Base-by-base conservation (phyloP, 2,888 invertebrate species). In the Chydorus sphaericus region DNA sequence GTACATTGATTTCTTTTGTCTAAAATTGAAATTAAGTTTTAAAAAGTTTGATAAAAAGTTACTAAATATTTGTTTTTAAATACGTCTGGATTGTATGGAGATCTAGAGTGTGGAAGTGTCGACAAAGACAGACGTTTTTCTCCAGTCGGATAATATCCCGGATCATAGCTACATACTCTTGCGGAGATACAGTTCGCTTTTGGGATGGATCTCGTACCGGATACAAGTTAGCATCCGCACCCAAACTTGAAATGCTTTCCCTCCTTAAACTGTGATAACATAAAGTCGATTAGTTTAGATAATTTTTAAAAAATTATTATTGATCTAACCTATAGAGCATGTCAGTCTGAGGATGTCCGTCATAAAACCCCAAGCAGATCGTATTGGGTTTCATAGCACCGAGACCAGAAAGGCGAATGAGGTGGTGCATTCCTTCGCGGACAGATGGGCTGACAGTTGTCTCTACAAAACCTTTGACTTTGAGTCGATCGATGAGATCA, bases 301-400 rank as follows among this genome's bases (percentile, higher is more conserved):
- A n/a, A 3, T 11, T n/a, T 16, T 2, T 18, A 11, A 18, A 11
- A 44, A 36, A 36, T 36, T 44, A 10, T 33, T 28, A 10, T 4
- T 37, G 5, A 4, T 20, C 26, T 18, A 20, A 52, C 52, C 52
- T 31, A n/a, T 31, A 31, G 60, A 93, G 84, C 70, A 89, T 89
- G 68, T 94, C 90, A 37, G 73, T 72, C 0, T 86, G 84, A 0
- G 73, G 65, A 29, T 81, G 77, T 26, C 79, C 76, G 67, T 97
- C 96, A 61, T 90, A 80, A 73, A 94, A 98, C 18, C 97, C 97
- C 48, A 98, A 73, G 33, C 97, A 78, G 58, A 97, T 89, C 1
- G 77, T 77, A 68, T 98, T 98, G 0, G 97, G 96, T 69, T 97
- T 97, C 97, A 98, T 97, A 14, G 97, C 98, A 1, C 98, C 98